Evolutionary conservation across 2,797 vertebrate genomes (phyloP).

Genomic region (Tenualosa ilisha): DNA sequence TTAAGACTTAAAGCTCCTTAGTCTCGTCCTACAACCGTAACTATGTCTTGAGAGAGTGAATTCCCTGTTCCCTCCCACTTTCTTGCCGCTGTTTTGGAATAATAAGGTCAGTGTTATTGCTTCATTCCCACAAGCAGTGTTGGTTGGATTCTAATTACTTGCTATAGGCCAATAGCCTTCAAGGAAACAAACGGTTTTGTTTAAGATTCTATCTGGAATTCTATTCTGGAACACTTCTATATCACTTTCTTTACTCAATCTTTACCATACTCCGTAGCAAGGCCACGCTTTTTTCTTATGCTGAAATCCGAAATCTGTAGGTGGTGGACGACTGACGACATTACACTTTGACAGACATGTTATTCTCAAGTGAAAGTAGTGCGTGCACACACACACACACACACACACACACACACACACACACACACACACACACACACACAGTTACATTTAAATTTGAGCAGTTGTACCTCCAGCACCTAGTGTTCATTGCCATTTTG

Average conservation of each 20-base stretch:
- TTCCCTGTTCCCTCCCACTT: background rate
- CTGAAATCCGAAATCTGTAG: too few species aligned
- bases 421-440: too few species aligned
- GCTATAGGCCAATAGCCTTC: background rate
- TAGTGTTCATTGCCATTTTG: background rate
- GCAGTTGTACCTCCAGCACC: background rate
- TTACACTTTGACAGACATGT: too few species aligned
- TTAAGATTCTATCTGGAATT: background rate
- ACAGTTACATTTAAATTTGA: too few species aligned
- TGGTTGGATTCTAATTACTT: background rate
- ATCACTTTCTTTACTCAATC: too few species aligned
- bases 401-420: too few species aligned
- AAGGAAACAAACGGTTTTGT: background rate
- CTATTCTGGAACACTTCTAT: background rate
- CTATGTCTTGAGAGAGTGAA: background rate
- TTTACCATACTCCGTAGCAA: too few species aligned
- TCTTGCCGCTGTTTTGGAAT: background rate
- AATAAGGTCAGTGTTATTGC: background rate
- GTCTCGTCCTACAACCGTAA: background rate
- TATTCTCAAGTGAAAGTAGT: background rate
- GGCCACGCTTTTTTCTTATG: background rate
- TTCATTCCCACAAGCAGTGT: background rate
- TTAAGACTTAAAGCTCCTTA: background rate
- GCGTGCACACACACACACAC: too few species aligned
- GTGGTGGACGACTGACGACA: too few species aligned